Base-by-base conservation (phyloP, 2,797 vertebrate genomes). In the Helicolenus hilgendorfi region DNA sequence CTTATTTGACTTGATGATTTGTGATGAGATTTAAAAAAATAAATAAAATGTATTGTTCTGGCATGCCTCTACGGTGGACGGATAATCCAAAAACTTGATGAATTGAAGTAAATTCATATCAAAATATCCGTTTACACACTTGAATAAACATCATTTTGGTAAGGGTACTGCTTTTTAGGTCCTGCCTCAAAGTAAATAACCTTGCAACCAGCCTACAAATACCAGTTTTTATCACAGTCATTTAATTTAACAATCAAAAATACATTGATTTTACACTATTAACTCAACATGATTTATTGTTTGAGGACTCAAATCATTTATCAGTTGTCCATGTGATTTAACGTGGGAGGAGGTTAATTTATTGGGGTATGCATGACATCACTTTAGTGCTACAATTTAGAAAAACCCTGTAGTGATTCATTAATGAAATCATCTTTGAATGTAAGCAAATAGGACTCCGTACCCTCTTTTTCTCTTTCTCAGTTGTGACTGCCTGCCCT, bases 401-500 rank as follows among this genome's bases (percentile, higher is more conserved):
- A 14, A 70, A 2, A n/a, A 33, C 4, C 1, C 2, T 33, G 6
- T 1, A 15, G 36, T 41, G 24, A 24, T 59, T 20, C 27, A 20
- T 38, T 24, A 20, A 20, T 53, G 4, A 35, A 36, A 35, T 24
- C n/a, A 33, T 27, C 7, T 24, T 41, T n/a, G 4, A 73, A 13
- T 5, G 5, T 11, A 41, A 41, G 11, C 7, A 13, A 0, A 27
- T 15, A 22, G 20, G 3, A 68, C n/a, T 55, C 20, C 7, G 2
- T 56, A 15, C 1, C 18, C 0, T 29, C 49, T 18, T n/a, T 38
- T 36, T 74, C 8, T 59, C 20, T 55, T 55, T 2, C 41, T 83
- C 62, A 69, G 62, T 58, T 76, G 76, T 73, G 72, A 53, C 24
- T 20, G 78, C 4, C 90, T 95, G 95, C 92, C 92, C 84, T 86